Conservation (phyloP, 64 coral and sea anemone genomes). For the Montipora foliosa region DNA sequence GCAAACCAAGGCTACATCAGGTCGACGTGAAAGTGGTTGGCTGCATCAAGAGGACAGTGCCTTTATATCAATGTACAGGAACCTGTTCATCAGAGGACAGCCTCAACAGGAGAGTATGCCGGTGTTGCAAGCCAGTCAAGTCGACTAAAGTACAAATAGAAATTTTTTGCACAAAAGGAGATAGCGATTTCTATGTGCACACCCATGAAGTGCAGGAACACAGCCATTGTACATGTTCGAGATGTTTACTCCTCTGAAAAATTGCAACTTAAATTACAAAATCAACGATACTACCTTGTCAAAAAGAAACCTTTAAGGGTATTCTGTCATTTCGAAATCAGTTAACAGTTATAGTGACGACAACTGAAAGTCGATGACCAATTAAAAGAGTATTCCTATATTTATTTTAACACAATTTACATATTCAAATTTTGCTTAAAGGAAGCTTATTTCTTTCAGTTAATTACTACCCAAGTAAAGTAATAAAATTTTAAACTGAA, state of each 20-base stretch:
- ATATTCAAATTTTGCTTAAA: no score
- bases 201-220: slow-evolving; percentile 59
- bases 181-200: neutral
- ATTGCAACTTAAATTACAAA: neutral
- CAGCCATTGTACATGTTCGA: slow-evolving; percentile 56
- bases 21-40: slow-evolving; percentile 25
- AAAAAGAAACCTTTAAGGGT: neutral
- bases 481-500: no score
- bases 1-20: neutral
- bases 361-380: no score
- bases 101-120: slow-evolving; percentile 17
- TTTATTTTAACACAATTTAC: no score
- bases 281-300: neutral
- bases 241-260: slow-evolving; percentile 17
- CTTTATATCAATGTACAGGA: slow-evolving; percentile 55
- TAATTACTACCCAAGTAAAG: no score
- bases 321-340: neutral
- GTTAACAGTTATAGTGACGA: neutral
- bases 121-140: slow-evolving; percentile 70
- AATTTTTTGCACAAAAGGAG: neutral
- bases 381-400: no score
- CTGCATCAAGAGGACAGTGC: slow-evolving; percentile 24
- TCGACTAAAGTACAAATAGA: slow-evolving; percentile 22
- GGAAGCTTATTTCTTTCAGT: no score
- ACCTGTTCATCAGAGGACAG: slow-evolving; percentile 44